Evolutionary conservation across 2,888 invertebrate species (phyloP), one percentile per base, ranked within the genome.

Genomic region (Limnephilus marmoratus): DNA sequence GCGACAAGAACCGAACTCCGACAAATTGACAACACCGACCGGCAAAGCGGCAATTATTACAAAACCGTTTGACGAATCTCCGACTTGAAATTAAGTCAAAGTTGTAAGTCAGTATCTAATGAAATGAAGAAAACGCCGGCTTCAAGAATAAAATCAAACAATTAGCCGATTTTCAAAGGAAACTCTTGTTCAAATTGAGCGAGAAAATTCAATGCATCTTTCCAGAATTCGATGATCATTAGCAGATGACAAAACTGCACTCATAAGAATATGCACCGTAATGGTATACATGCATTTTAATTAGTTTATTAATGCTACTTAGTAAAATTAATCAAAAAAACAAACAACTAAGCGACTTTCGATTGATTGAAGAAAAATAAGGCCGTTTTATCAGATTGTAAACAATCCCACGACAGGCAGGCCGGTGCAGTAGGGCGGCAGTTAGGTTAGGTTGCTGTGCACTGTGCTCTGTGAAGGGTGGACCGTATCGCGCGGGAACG

Each of bases 401-500:
- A 87, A 87, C 87, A 87, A 31, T 18, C 49, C 34, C 87, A 31
- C 87, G 87, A 41, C 29, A 45, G 49, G 68, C 53, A 29, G 68
- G 53, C 85, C 85, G 45, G 45, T 31, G 82, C 31, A 83, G 34
- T 34, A 7, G 82, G 82, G 82, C 15, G 82, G 82, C 31, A 31
- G 82, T 83, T 68, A 68, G 68, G 68, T 68, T 68, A 68, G 68
- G 68, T 68, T 68, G 24, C 68, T 68, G 68, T 68, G 68, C 68
- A 68, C 68, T 68, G 68, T 68, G 68, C 68, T n/a, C 11, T 68
- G 15, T 31, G 88, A 80, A 86, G 53, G 37, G 18, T n/a, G 91
- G 85, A 90, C 90, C 92, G 90, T 89, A 49, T 68, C 91, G 91
- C 37, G 92, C 90, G 92, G 82, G 83, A 85, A 81, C 85, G 92